Evolutionary conservation across 2,888 invertebrate species (phyloP), one percentile per base, ranked within the genome.

Genomic region (Drosophila aldrichi): DNA sequence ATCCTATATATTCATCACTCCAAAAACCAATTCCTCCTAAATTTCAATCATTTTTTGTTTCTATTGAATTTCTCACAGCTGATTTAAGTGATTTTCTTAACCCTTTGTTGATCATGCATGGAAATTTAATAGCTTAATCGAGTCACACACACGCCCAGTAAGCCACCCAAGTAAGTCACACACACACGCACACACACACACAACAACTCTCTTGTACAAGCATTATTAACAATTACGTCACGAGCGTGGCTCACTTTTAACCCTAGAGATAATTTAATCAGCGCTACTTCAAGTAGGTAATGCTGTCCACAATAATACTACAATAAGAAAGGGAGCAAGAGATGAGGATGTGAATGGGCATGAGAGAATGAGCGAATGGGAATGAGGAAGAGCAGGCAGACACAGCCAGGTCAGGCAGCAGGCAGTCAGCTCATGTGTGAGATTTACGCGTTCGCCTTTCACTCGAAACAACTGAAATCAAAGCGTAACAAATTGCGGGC

Each of bases 401-500:
- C 25, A 25, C 25, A 25, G 25, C 7, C 25, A 25, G 25, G 62
- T 25, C 43, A 64, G 34, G 43, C 48, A 51, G 60, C 66, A 70
- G 77, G 55, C 66, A 67, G 63, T 54, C 71, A 74, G 65, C 44
- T 70, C 70, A 63, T 70, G 74, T 67, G 74, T 65, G 77, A 81
- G 79, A 81, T 80, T 73, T 75, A 81, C 73, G 80, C 72, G 72
- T 67, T 77, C 63, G 72, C 77, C 77, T 81, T 83, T 86, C 83
- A 79, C 81, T 78, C 56, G 70, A 46, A 60, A 59, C 74, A 72
- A 79, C 62, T 49, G 81, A 84, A 89, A 87, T 87, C 89, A 87
- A 84, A 89, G 86, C 88, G 88, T 82, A 77, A 82, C 86, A 76
- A 89, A 87, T 87, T 89, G 67, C 81, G 77, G 81, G 70, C 77